phyloP scores from a whole-genome alignment of 2,888 invertebrate species.

The Dasysyrphus tricinctus region DNA sequence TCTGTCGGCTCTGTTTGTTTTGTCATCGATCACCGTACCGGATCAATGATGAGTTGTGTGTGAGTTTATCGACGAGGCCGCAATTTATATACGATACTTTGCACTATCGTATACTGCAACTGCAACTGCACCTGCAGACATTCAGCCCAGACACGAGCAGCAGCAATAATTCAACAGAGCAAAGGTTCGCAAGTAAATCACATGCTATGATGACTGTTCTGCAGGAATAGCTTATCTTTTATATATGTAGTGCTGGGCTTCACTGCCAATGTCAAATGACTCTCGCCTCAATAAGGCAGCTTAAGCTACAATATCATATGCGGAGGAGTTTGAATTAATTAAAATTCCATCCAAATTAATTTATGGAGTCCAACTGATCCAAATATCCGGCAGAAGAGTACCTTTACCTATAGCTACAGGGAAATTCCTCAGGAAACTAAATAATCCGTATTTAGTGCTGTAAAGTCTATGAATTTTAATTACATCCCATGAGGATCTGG shows the following conservation, averaged over 20 bases:
- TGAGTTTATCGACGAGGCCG: constrained; percentile 62
- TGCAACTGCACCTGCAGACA: constrained; percentile 61
- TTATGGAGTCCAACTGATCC: constrained; percentile 64
- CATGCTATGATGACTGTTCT: constrained; percentile 1
- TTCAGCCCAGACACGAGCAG: constrained; percentile 17
- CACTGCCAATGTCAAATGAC: constrained; percentile 70
- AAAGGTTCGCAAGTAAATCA: constrained; percentile 27
- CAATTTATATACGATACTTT: constrained; percentile 12
- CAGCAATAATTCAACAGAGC: constrained; percentile 10
- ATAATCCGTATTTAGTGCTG: constrained; percentile 47
- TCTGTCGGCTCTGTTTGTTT: constrained; percentile 50
- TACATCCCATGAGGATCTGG: constrained; percentile 56
- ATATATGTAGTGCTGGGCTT: neutral
- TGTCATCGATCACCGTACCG: constrained; percentile 66
- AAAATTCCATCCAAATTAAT: constrained; percentile 71
- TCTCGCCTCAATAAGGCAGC: constrained; percentile 24
- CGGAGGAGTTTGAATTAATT: constrained; percentile 64
- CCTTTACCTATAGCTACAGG: neutral
- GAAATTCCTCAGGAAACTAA: constrained; percentile 44
- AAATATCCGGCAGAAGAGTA: constrained; percentile 59
- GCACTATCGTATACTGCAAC: neutral
- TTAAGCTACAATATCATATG: constrained; percentile 28
- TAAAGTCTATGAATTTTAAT: constrained; percentile 74
- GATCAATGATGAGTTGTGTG: constrained; percentile 71
- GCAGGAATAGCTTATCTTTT: constrained; percentile 7